Conservation (phyloP, 2,888 invertebrate genomes). For the Noctua janthe region DNA sequence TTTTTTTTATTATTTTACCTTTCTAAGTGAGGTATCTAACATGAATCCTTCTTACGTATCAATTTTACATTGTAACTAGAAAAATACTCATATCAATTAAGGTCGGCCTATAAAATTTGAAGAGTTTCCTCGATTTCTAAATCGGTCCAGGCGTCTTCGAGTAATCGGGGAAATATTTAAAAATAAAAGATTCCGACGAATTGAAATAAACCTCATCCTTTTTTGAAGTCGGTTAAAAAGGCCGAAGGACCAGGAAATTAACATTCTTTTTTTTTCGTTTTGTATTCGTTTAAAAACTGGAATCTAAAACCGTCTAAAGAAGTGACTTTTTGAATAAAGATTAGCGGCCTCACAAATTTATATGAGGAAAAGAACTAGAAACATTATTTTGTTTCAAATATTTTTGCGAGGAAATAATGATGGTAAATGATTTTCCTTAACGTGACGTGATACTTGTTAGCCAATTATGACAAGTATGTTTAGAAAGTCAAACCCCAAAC, state of each 20-base stretch:
- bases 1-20: no score
- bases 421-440: not conserved
- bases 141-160: no score
- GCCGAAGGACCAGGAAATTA: not conserved
- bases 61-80: no score
- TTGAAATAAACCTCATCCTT: no score
- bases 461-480: not conserved
- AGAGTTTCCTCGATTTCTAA: no score
- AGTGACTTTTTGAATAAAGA: not conserved
- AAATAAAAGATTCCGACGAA: no score
- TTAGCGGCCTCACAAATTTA: not conserved
- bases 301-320: not conserved
- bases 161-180: no score
- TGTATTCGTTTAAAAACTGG: not conserved
- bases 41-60: no score
- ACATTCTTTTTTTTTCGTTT: not conserved
- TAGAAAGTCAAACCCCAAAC: not conserved
- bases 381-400: slow-evolving; percentile 3
- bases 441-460: not conserved
- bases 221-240: not conserved
- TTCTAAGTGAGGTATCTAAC: no score
- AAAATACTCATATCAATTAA: no score
- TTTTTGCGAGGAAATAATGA: slow-evolving; percentile 4
- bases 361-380: not conserved
- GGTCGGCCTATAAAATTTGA: no score